phyloP scores from a whole-genome alignment of 2,797 vertebrate species.

The Diplodus puntazzo region DNA sequence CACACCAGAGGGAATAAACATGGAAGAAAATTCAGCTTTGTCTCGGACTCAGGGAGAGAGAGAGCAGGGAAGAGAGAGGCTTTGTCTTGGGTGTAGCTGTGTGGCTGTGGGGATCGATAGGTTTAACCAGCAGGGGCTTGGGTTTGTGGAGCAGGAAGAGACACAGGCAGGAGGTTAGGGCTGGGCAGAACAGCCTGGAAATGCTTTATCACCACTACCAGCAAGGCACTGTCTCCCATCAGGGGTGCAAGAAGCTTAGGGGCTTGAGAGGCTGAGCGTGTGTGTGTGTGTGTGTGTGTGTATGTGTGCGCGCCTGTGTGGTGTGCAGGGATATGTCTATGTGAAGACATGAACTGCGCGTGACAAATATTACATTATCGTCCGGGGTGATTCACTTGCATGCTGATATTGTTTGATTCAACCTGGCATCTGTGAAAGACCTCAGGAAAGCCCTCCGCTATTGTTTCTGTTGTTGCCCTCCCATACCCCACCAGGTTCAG shows the following conservation, averaged over 20 bases:
- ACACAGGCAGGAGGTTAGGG: constrained; percentile 75
- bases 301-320: constrained; percentile 32
- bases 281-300: constrained; percentile 37
- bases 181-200: constrained; percentile 75
- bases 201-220: constrained; percentile 77
- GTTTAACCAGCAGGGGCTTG: constrained; percentile 77
- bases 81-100: constrained; percentile 76
- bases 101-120: constrained; percentile 79
- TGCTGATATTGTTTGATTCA: constrained; percentile 73
- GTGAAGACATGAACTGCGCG: constrained; percentile 54
- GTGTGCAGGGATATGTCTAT: constrained; percentile 38
- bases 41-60: constrained; percentile 64
- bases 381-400: constrained; percentile 68
- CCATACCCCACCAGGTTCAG: constrained; percentile 34
- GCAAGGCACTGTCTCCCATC: constrained; percentile 75
- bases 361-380: constrained; percentile 72
- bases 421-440: constrained; percentile 68
- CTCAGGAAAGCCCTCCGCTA: constrained; percentile 58
- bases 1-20: constrained; percentile 69
- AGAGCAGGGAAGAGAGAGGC: constrained; percentile 52
- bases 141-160: constrained; percentile 78
- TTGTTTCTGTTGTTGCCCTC: constrained; percentile 50
- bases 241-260: constrained; percentile 68
- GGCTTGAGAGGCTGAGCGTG: constrained; percentile 50
- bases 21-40: constrained; percentile 65